Percentiles rank a stretch among this genome's conserved stretches.
Evolutionary conservation across 2,888 invertebrate species (phyloP).

Genomic region (Eupithecia dodoneata): DNA sequence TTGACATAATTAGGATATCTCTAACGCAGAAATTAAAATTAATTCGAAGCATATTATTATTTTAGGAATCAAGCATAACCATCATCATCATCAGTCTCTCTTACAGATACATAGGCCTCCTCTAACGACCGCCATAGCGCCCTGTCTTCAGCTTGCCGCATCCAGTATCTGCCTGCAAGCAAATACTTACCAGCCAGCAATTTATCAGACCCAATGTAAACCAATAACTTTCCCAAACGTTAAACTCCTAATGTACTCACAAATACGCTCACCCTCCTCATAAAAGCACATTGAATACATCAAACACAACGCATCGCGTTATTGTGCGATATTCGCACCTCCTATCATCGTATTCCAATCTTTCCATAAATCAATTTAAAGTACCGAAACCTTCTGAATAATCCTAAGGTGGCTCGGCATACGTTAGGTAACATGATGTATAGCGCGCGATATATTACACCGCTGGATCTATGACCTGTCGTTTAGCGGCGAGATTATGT

Average conservation of each 20-base stretch:
- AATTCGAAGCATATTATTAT: no score
- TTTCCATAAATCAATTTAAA: constrained; percentile 48
- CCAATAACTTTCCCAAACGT: neutral
- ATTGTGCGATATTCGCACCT: constrained; percentile 29
- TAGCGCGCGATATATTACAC: constrained; percentile 42
- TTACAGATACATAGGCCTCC: no score
- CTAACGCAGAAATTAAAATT: no score
- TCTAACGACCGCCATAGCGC: neutral
- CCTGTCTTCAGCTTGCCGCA: neutral
- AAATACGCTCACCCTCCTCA: neutral
- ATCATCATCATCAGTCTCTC: no score
- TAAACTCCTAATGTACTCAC: neutral
- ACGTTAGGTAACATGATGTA: constrained; percentile 44
- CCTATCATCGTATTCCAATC: constrained; percentile 44
- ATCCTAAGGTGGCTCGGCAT: constrained; percentile 39
- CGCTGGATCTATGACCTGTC: constrained; percentile 45
- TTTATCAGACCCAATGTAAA: neutral
- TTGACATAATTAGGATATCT: no score
- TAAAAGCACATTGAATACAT: constrained; percentile 21
- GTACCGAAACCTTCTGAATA: constrained; percentile 45
- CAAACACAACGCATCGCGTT: constrained; percentile 16
- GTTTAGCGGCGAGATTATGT: constrained; percentile 40
- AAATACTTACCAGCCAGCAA: neutral
- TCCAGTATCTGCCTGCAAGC: neutral
- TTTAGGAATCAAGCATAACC: no score